Base-by-base conservation (phyloP, 2,113 vertebrate species). In the Raja brachyura region DNA sequence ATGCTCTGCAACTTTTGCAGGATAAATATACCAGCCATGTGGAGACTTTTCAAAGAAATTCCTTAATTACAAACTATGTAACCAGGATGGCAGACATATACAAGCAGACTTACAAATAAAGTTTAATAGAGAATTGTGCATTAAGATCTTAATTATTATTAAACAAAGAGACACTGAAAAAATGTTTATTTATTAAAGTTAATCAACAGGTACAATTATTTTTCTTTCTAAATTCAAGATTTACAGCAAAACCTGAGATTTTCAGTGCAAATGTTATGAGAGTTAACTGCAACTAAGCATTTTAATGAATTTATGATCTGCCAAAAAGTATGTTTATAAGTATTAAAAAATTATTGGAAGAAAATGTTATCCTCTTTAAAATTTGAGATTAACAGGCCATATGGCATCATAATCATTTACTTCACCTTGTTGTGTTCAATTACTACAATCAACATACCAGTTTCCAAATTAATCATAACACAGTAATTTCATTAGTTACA, bases 361-460 rank as follows among this genome's bases (percentile, higher is more conserved):
- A 70, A 73, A 74, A 92, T 73, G 90, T 92, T 92, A 92, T 48
- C 90, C 68, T 74, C 33, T 92, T 92, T 16, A 73, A 92, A 92
- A 92, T 92, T 98, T 96, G 96, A 96, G 97, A 97, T 96, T 96
- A 97, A 96, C 97, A 97, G 96, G 97, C 97, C 98, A 99, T 98
- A 99, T 99, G 98, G 98, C 97, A 96, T 97, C 97, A 96, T 96
- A 98, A 98, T 98, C 98, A 97, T 98, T 98, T 98, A 98, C 97
- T 98, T 98, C 98, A 98, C 98, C 98, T 98, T 99, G 98, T 98
- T 99, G 98, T 98, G 97, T 97, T 98, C 98, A 99, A 99, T 99
- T 98, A 98, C 98, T 97, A 98, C 98, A 98, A 99, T 99, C 98
- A 98, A 99, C 98, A 98, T 97, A 97, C 97, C 97, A 98, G 98